These are phyloP conservation scores for Enteromius paludinosus DNA, from an alignment of 2,797 vertebrate genomes.

Conservation along the genomic window DNA sequence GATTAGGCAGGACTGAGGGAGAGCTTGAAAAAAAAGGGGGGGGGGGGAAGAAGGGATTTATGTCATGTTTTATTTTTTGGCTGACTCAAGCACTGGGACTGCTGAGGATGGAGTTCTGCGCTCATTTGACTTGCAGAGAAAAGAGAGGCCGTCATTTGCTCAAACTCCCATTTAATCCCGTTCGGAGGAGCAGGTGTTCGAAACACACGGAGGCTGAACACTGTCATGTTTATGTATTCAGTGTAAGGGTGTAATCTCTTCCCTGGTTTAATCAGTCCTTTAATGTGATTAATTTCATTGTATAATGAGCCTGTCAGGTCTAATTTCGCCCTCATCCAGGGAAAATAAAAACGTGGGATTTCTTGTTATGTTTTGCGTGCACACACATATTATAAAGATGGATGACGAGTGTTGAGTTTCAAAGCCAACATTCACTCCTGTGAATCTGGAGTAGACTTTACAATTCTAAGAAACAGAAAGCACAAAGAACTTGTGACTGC, in stretches of 20 bases:
- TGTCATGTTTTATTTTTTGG: slow-evolving; percentile 40
- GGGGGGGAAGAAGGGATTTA: slow-evolving; percentile 31
- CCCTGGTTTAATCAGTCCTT: slow-evolving; percentile 29
- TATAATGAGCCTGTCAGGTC: slow-evolving; percentile 45
- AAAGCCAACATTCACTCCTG: slow-evolving; percentile 14
- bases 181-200: slow-evolving; percentile 58
- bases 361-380: slow-evolving; percentile 9
- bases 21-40: not conserved
- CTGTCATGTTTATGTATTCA: slow-evolving; percentile 54
- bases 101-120: slow-evolving; percentile 36
- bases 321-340: slow-evolving; percentile 31
- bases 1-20: slow-evolving; percentile 6
- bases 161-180: slow-evolving; percentile 18
- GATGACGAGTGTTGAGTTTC: slow-evolving; percentile 30
- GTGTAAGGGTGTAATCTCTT: slow-evolving; percentile 21
- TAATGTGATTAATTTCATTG: slow-evolving; percentile 49
- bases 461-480: slow-evolving; percentile 18
- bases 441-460: not conserved
- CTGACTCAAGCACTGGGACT: slow-evolving; percentile 1
- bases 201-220: slow-evolving; percentile 49
- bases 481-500: slow-evolving; percentile 3
- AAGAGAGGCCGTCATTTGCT: slow-evolving; percentile 45
- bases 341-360: slow-evolving; percentile 45
- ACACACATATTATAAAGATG: slow-evolving; percentile 32
- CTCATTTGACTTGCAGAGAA: slow-evolving; percentile 25